Evolutionary conservation across 2,797 vertebrate species (phyloP).

Genomic region (Sebastolobus altivelis): DNA sequence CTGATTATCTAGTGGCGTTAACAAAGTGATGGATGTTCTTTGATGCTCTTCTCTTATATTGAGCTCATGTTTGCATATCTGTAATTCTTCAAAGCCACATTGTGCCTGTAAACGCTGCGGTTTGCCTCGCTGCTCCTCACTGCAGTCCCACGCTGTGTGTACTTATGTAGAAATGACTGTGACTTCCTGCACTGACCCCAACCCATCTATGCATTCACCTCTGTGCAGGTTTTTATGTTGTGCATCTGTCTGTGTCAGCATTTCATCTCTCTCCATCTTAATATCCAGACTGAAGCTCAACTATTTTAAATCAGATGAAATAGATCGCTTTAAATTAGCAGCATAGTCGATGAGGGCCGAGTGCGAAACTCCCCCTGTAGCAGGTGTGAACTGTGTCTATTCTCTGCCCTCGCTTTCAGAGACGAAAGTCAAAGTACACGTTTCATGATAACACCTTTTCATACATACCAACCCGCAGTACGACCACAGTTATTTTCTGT

Average conservation of each 20-base stretch:
- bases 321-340: not conserved
- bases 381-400: not conserved
- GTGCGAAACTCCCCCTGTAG: not conserved
- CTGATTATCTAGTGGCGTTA: not conserved
- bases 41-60: not conserved
- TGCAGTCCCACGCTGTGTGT: slow-evolving; percentile 15
- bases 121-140: slow-evolving; percentile 35
- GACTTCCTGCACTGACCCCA: slow-evolving; percentile 75
- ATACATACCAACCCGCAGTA: not conserved
- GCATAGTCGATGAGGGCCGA: too few species aligned
- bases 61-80: not conserved
- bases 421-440: not conserved
- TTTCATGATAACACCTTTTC: not conserved
- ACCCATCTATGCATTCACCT: slow-evolving; percentile 11
- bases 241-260: not conserved
- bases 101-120: slow-evolving; percentile 28
- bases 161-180: slow-evolving; percentile 57
- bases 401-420: not conserved
- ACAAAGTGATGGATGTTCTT: not conserved
- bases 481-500: too few species aligned
- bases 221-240: not conserved
- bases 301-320: not conserved
- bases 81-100: not conserved
- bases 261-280: slow-evolving; percentile 3
- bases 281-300: not conserved